Base-by-base conservation (phyloP, 2,888 invertebrate genomes). In the Hemithea aestivaria region DNA sequence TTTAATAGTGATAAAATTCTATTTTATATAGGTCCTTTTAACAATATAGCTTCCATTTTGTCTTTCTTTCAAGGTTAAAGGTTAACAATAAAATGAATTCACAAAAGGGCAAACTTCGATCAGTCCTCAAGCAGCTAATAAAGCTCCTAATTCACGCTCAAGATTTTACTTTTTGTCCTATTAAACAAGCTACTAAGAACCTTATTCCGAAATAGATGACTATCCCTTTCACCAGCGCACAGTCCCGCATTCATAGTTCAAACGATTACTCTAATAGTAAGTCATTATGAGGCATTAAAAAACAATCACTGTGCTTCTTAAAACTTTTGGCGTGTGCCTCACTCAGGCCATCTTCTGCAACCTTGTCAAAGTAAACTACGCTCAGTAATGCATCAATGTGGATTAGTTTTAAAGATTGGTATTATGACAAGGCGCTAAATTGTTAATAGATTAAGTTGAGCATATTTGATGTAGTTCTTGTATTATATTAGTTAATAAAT, bases 151-250 rank as follows among this genome's bases (percentile, higher is more conserved):
- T 16, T 16, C 16, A 16, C 5, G 16, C 16, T 16, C 16, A 4
- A 16, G 5, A 4, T 4, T 16, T 4, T 4, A 16, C 16, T 16
- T 16, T 16, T 4, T 16, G 16, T 16, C 16, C 5, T 16, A 4
- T 7, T 16, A 11, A 16, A 16, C 2, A 6, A 12, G 2, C 7
- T n/a, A 12, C 9, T 33, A 35, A 60, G 58, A 69, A 68, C 68
- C 66, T 65, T 64, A 50, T 65, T 67, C 67, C 66, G 66, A 72
- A 79, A 78, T 74, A 79, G 79, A 81, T 81, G 75, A 73, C 68
- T 67, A 82, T 81, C 83, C 81, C 84, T 85, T 85, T 85, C 84
- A 83, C 84, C 80, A 62, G 65, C 68, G 69, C 65, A 73, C 61
- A 58, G 71, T 59, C 70, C 71, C 72, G 51, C 55, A 75, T 58